Conservation (phyloP, 2,888 invertebrate genomes). For the Harpalus rufipes region DNA sequence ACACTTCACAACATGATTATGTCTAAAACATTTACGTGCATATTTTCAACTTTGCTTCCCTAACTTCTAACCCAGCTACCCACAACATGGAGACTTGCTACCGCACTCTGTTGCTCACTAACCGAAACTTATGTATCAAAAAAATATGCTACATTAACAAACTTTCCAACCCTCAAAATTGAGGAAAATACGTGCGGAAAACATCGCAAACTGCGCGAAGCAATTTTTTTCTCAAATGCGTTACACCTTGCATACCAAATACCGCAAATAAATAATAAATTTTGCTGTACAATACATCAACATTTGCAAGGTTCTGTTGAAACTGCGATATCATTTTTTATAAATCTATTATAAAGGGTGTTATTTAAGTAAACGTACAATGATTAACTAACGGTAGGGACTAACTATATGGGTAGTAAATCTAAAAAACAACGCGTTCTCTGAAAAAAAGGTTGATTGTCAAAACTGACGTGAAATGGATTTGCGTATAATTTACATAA, state of each 20-base stretch:
- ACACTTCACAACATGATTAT: constrained; percentile 25
- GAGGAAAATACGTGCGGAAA: constrained; percentile 44
- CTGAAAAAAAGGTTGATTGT: too few relatives aligned
- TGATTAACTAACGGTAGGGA: too few relatives aligned
- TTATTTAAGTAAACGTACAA: too few relatives aligned
- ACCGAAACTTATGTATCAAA: constrained; percentile 46
- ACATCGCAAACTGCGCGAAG: constrained; percentile 10
- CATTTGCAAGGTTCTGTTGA: background rate
- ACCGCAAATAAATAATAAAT: constrained; percentile 16
- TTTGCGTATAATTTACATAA: too few relatives aligned
- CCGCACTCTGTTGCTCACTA: constrained; percentile 26
- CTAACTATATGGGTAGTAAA: too few relatives aligned
- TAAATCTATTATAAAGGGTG: too few relatives aligned
- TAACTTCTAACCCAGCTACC: constrained; percentile 15
- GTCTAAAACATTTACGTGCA: constrained; percentile 48
- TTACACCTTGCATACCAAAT: constrained; percentile 2
- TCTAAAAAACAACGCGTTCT: too few relatives aligned
- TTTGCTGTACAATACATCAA: background rate
- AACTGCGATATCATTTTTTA: too few relatives aligned
- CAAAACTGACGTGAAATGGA: too few relatives aligned
- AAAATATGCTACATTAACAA: constrained; percentile 50
- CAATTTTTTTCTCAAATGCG: constrained; percentile 13
- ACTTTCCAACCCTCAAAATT: constrained; percentile 41
- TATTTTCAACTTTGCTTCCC: constrained; percentile 43
- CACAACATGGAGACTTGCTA: background rate